Base-by-base conservation (phyloP, 2,113 vertebrate genomes). In the Atrichornis clamosus region DNA sequence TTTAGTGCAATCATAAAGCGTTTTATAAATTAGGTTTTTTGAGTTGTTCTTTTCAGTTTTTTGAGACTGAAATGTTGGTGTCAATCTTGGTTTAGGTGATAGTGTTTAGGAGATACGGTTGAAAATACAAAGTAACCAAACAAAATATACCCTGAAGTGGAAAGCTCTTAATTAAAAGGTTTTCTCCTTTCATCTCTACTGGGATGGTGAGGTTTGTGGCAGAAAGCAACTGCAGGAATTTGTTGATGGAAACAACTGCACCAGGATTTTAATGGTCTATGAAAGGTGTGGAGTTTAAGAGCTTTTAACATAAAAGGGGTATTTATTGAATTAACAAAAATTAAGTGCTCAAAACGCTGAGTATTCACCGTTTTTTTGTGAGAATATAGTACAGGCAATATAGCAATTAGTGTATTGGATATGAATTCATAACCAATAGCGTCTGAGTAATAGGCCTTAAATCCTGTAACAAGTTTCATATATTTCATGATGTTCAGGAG, bases 391-490 rank as follows among this genome's bases (percentile, higher is more conserved):
- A 42, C 13, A 83, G 49, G 28, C 14, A 35, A 39, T 80, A 12
- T 1, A 52, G 52, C 28, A 63, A 9, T 86, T 56, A 47, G 14
- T 69, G 9, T 46, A n/a, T 21, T 39, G 56, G 33, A 21, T 73
- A 41, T 0, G 2, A 74, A 58, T 50, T 82, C 7, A 15, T 22
- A 81, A n/a, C 50, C 18, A 75, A 4, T 60, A 85, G 18, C 15
- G 65, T 60, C 44, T 13, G 28, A 75, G 33, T 72, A 78, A 46
- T 24, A 46, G 60, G 19, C 26, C 16, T 86, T 52, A 44, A 72
- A 3, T 84, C 67, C 23, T 49, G 0, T 49, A 67, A 32, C 2
- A 17, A 26, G 32, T 32, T 32, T 14, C 15, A 1, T 41, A 0
- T 64, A 41, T 59, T 74, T 75, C 8, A n/a, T 30, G 4, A 42